These are phyloP conservation scores for Ferrisia virgata DNA, from an alignment of 2,888 invertebrate genomes.

Conservation along the genomic window DNA sequence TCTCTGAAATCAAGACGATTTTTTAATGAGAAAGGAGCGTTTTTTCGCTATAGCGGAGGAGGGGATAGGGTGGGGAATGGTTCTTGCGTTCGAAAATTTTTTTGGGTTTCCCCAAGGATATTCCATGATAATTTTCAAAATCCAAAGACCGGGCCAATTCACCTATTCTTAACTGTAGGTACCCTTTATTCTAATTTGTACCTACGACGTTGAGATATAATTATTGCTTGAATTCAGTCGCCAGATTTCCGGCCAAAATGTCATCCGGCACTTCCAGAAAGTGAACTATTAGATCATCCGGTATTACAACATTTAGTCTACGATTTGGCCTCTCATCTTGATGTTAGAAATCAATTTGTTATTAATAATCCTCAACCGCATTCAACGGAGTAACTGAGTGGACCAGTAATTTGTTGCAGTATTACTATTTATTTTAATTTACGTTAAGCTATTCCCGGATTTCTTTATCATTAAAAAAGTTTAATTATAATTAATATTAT, in stretches of 20 bases:
- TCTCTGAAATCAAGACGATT: too few species aligned
- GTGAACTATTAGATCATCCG: conserved; percentile 81
- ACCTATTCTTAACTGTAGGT: too few species aligned
- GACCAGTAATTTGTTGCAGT: conserved; percentile 45
- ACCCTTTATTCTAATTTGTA: too few species aligned
- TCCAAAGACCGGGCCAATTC: too few species aligned
- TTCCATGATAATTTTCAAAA: too few species aligned
- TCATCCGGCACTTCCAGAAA: conserved; percentile 81
- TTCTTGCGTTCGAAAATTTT: too few species aligned
- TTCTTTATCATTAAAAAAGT: conserved; percentile 26
- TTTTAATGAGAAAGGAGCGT: too few species aligned
- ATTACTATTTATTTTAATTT: conserved; percentile 40
- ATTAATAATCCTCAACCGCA: conserved; percentile 27
- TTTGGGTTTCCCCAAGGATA: too few species aligned
- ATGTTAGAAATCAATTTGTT: conserved; percentile 66
- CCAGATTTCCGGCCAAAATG: conserved; percentile 73
- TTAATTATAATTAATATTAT: conserved; percentile 34
- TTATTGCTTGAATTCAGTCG: background rate
- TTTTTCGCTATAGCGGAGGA: too few species aligned
- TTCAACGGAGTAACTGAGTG: conserved; percentile 41
- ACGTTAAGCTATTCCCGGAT: conserved; percentile 37
- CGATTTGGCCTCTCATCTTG: conserved; percentile 78
- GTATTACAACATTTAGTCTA: conserved; percentile 73
- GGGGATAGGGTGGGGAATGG: too few species aligned
- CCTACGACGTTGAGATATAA: too few species aligned